phyloP scores from a whole-genome alignment of 2,888 invertebrate species.

The Caenorhabditis japonica region DNA sequence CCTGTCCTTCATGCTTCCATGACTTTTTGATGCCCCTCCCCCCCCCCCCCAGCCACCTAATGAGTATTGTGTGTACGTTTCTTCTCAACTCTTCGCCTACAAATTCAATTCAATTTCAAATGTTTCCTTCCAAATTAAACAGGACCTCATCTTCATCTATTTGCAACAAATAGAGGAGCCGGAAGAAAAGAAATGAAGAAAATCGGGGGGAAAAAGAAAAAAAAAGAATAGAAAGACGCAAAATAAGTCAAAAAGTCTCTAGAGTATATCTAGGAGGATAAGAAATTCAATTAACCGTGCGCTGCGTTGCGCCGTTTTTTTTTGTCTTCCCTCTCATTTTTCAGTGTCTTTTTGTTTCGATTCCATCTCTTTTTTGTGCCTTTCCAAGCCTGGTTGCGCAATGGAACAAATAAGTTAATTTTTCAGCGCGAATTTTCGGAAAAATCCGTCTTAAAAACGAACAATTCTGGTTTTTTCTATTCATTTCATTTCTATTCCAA shows the following conservation, averaged over 20 bases:
- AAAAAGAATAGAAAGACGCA: neutral
- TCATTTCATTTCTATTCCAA: no score
- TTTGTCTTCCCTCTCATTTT: neutral
- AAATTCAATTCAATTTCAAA: constrained; percentile 28
- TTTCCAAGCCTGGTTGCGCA: no score
- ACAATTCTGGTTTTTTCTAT: no score
- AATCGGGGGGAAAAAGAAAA: no score
- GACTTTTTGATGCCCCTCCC: constrained; percentile 41
- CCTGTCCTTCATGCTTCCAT: constrained; percentile 58
- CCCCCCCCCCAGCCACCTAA: no score
- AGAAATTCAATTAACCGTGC: constrained; percentile 36
- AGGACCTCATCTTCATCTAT: constrained; percentile 19
- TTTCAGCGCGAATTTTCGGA: no score
- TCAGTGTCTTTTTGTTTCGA: constrained; percentile 12
- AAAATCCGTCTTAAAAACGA: no score
- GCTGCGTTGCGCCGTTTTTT: neutral
- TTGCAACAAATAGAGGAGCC: no score
- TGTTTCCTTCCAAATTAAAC: no score
- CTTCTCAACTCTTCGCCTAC: neutral
- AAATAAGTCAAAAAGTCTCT: constrained; percentile 1
- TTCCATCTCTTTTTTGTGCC: neutral
- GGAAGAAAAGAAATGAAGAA: no score
- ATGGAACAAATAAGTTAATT: no score
- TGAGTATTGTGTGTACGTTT: constrained; percentile 39
- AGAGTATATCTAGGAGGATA: constrained; percentile 1